Evolutionary conservation across 64 coral and sea anemone species (phyloP), one percentile per base, ranked within the genome.

Genomic region (Montipora foliosa): DNA sequence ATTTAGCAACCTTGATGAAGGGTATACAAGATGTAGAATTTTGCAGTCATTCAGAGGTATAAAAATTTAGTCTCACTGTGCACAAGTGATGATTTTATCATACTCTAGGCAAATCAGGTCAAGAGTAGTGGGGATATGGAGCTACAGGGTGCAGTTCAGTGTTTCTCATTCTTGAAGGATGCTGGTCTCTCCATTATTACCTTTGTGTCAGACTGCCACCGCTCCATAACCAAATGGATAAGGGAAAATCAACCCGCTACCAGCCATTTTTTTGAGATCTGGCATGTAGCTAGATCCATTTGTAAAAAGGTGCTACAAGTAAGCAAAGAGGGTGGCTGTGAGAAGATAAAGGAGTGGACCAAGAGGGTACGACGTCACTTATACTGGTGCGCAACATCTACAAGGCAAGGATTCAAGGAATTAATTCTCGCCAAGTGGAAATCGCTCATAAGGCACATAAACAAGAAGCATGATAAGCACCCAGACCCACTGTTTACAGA

Each of bases 201-300:
- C 44, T 94, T 94, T 25, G 84, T 94, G 22, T 75, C 93, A 52
- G 87, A 94, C 17, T 6, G 57, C 8, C 93, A 90, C 75, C 13
- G 72, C 10, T 67, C 87, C 4, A 94, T 94, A 67, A 87, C 93
- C 44, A 94, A 83, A 6, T 94, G 93, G 87, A 75, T 94, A 10
- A n/a, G 87, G 22, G 53, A 79, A 22, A 57, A 29, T 37, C 77
- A 89, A 66, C 7, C 8, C 8, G 20, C 16, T 19, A 14, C 25
- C 17, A 16, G 22, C 44, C 93, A 94, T 57, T 94, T 49, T 46
- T 89, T 89, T 89, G 77, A 94, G 21, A 83, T 94, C 45, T 94
- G 92, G 85, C 85, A 94, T 70, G 47, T 94, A 62, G 77, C 86
- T 4, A 15, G 78, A 53, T 91, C 78, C 5, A 66, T 82, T 67